Evolutionary conservation across 2,888 invertebrate species (phyloP).

Genomic region (Pristionchus entomophagus): DNA sequence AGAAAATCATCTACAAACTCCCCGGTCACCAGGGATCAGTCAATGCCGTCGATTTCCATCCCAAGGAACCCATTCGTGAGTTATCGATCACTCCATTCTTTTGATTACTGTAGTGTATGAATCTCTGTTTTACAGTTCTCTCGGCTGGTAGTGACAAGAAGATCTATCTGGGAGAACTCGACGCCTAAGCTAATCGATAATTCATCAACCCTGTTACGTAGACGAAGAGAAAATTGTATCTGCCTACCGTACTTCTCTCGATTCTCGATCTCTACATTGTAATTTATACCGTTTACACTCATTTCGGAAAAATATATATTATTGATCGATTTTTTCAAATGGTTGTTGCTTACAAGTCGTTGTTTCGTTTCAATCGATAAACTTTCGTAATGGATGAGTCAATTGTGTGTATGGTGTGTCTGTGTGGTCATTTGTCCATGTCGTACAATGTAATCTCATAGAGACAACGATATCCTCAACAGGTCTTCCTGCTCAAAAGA

Average conservation of each 20-base stretch:
- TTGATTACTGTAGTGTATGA: neutral
- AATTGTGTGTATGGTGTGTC: neutral
- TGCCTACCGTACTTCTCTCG: neutral
- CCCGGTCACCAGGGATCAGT: constrained; percentile 98
- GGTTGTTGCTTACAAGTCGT: neutral
- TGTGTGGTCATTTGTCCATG: neutral
- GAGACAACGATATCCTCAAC: too few relatives aligned
- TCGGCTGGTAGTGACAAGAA: constrained; percentile 96
- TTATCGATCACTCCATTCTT: constrained; percentile 44
- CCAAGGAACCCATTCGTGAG: constrained; percentile 88
- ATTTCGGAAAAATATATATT: neutral
- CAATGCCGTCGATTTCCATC: constrained; percentile 95
- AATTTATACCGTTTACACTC: constrained; percentile 8
- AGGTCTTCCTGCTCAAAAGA: too few relatives aligned
- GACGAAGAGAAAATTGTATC: neutral
- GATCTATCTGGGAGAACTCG: constrained; percentile 95
- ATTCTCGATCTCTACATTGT: constrained; percentile 29
- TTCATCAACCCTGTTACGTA: neutral
- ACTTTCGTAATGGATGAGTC: neutral
- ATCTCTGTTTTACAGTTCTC: constrained; percentile 81
- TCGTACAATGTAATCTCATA: too few relatives aligned
- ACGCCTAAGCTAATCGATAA: constrained; percentile 75
- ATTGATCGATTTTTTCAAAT: neutral
- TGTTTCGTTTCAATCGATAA: constrained; percentile 36
- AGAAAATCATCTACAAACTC: constrained; percentile 93